Conservation (phyloP, 2,888 invertebrate genomes). For the Megamerina dolium region DNA sequence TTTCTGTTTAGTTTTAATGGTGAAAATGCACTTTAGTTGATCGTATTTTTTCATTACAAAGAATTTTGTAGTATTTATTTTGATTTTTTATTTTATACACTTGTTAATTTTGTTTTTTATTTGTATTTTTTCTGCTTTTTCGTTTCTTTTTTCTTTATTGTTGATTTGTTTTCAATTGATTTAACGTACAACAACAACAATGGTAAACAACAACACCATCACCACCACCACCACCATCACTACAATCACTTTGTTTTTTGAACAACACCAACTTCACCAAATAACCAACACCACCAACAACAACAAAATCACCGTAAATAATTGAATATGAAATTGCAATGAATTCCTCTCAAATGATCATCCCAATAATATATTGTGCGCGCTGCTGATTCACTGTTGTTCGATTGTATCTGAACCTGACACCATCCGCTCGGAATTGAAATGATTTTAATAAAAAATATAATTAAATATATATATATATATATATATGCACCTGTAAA, state of each 20-base stretch:
- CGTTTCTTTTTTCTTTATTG: background rate
- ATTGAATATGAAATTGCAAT: background rate
- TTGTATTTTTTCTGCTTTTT: constrained; percentile 2
- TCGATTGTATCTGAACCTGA: too few species aligned
- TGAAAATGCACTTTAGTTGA: background rate
- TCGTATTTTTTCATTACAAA: background rate
- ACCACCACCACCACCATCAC: constrained; percentile 1
- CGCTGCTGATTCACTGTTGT: too few species aligned
- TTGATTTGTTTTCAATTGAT: background rate
- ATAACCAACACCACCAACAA: constrained; percentile 6
- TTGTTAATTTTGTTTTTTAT: background rate
- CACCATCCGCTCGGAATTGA: too few species aligned
- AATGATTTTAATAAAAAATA: too few species aligned
- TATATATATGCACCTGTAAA: too few species aligned
- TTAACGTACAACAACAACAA: background rate
- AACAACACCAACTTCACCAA: background rate
- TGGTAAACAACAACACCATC: background rate
- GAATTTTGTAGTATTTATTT: background rate
- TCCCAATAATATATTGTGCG: too few species aligned
- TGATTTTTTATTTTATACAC: background rate
- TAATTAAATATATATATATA: too few species aligned
- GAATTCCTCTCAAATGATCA: background rate
- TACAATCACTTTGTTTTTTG: background rate
- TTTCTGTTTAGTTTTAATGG: background rate
- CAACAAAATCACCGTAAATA: too few species aligned